Base-by-base conservation (phyloP, 2,113 vertebrate genomes). In the Platichthys stellatus region DNA sequence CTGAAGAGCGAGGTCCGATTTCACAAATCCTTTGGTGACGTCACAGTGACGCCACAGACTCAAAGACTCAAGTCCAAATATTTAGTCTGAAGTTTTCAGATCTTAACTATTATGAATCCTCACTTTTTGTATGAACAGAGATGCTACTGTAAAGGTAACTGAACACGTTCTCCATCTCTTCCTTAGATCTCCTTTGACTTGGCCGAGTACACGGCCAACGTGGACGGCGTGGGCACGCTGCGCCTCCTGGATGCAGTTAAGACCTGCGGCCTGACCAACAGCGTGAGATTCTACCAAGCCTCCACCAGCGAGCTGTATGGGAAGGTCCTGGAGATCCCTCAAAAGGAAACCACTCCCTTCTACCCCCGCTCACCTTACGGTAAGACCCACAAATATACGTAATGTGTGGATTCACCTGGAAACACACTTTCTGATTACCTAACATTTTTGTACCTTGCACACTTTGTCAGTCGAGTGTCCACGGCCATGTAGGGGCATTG, bases 301-400 rank as follows among this genome's bases (percentile, higher is more conserved):
- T 99, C 98, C 57, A 99, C 98, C 64, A 99, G 98, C 72, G 98
- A 99, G 90, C 95, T 99, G 56, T 99, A 94, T 35, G 98, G 98
- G 75, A 99, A 99, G 93, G 98, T 99, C 63, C 97, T 97, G 91
- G 98, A 99, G 95, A 98, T 98, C 80, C 98, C 98, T 0, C 98
- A 99, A 89, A 98, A 94, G 76, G 98, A 99, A 88, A 98, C 97
- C 56, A 99, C 98, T 0, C 97, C 98, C 54, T 99, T 99, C 90
- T 99, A 99, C 88, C 98, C 98, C n/a, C 95, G 98, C 75, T 99
- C 98, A 13, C 98, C 98, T 73, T 99, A 99, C 0, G 97, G 98
- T 98, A 88, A 95, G 86, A 64, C 63, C 75, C 61, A 63, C 61
- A 63, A 31, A 65, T 14, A 61, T n/a, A 60, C 24, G 2, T 28